These are phyloP conservation scores for Chloropsis cyanopogon DNA, from an alignment of 2,113 vertebrate genomes.

Conservation along the genomic window DNA sequence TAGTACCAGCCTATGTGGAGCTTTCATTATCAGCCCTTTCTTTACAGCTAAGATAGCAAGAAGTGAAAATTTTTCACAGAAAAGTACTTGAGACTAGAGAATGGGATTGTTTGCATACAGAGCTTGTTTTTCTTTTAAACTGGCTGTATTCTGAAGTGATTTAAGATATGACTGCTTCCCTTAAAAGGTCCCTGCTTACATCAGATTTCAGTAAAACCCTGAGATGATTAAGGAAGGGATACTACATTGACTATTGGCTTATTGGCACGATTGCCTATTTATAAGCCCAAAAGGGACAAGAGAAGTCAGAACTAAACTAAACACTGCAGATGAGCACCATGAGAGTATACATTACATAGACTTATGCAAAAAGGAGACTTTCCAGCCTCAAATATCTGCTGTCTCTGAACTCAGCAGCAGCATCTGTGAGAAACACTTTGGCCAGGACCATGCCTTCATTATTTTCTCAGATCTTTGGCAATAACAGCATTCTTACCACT, in stretches of 20 bases:
- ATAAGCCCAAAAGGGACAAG: not conserved
- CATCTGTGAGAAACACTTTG: not conserved
- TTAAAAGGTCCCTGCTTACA: not conserved
- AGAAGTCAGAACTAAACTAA: not conserved
- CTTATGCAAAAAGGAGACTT: not conserved
- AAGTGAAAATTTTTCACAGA: not conserved
- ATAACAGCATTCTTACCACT: not conserved
- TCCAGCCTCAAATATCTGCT: not conserved
- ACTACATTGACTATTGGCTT: not conserved
- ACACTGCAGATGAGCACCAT: rapidly evolving
- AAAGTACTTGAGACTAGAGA: not conserved
- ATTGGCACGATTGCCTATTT: not conserved
- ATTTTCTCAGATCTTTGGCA: not conserved
- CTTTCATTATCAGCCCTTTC: not conserved
- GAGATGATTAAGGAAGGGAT: not conserved
- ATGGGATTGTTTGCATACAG: not conserved
- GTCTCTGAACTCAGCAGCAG: not conserved
- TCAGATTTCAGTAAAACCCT: not conserved
- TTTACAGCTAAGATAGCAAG: not conserved
- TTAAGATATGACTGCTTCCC: not conserved
- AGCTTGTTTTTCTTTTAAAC: not conserved
- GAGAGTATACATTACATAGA: not conserved
- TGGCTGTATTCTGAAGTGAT: not conserved
- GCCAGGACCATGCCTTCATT: not conserved
- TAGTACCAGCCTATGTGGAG: not conserved